Evolutionary conservation across 2,113 vertebrate genomes (phyloP).

Genomic region (Spea bombifrons): DNA sequence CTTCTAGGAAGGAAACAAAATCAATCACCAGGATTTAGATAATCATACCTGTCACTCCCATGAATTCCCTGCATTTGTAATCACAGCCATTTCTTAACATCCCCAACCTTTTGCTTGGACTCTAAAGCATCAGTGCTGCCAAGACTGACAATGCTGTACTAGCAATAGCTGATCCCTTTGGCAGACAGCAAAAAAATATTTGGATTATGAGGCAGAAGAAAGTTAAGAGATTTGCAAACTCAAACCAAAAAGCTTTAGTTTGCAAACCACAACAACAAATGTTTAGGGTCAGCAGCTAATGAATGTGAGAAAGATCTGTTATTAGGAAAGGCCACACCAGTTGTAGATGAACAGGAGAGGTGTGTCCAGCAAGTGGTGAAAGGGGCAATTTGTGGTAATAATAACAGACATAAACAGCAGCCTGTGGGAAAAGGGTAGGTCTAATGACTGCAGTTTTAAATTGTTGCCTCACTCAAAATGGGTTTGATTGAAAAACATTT

Average conservation of each 20-base stretch:
- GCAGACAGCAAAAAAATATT: too few species aligned
- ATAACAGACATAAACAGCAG: too few species aligned
- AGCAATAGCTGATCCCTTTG: slow-evolving; percentile 1
- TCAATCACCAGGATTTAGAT: slow-evolving; percentile 32
- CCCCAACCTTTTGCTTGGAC: slow-evolving; percentile 15
- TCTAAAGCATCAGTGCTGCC: slow-evolving; percentile 6
- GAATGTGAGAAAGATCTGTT: neutral
- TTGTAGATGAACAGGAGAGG: too few species aligned
- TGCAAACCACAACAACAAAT: slow-evolving; percentile 24
- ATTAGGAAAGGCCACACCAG: too few species aligned
- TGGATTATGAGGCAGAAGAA: too few species aligned
- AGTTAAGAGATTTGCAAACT: slow-evolving; percentile 17
- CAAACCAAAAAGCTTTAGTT: neutral
- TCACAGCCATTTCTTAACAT: neutral
- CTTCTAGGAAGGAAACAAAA: neutral
- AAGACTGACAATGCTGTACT: slow-evolving; percentile 22
- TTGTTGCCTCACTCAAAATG: too few species aligned
- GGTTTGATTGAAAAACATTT: too few species aligned
- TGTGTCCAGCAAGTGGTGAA: too few species aligned
- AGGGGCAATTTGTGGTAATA: too few species aligned
- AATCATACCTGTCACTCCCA: slow-evolving; percentile 24
- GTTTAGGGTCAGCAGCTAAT: neutral
- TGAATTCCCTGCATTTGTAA: slow-evolving; percentile 16
- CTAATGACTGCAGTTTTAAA: too few species aligned
- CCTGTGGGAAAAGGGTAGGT: too few species aligned